These are phyloP conservation scores for Bucorvus abyssinicus DNA, from an alignment of 2,797 vertebrate species.

Conservation along the genomic window DNA sequence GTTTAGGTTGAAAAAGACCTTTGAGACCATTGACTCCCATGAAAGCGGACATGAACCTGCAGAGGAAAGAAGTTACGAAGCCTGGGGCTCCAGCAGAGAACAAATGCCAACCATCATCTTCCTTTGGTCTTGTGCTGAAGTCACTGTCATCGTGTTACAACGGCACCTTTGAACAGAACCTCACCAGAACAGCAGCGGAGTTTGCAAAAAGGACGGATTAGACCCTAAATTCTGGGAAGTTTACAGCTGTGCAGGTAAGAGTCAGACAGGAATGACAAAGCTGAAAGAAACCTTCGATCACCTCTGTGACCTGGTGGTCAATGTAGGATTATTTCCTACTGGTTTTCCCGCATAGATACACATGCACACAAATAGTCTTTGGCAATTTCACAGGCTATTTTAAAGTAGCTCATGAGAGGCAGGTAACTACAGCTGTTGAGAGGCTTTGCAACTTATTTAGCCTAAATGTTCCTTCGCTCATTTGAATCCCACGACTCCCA, in stretches of 20 bases:
- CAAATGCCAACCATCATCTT: neutral
- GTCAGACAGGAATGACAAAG: neutral
- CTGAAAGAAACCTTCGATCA: neutral
- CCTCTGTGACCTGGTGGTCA: no score
- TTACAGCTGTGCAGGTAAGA: neutral
- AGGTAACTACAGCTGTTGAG: neutral
- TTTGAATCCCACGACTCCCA: neutral
- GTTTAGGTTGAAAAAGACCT: neutral
- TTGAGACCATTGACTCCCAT: neutral
- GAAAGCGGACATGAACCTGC: neutral
- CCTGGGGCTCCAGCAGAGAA: neutral
- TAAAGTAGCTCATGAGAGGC: neutral
- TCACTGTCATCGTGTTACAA: neutral
- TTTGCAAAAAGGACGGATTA: neutral
- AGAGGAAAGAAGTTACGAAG: neutral
- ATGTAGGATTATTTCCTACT: neutral
- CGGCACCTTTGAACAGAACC: neutral
- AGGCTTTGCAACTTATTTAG: neutral
- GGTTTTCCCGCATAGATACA: fast-evolving
- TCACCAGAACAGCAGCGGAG: neutral
- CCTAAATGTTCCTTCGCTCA: neutral
- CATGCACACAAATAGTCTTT: fast-evolving
- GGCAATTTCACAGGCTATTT: neutral
- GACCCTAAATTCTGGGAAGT: neutral
- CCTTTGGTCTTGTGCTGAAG: neutral